Evolutionary conservation across 2,797 vertebrate genomes (phyloP).

Genomic region (Fratercula arctica): DNA sequence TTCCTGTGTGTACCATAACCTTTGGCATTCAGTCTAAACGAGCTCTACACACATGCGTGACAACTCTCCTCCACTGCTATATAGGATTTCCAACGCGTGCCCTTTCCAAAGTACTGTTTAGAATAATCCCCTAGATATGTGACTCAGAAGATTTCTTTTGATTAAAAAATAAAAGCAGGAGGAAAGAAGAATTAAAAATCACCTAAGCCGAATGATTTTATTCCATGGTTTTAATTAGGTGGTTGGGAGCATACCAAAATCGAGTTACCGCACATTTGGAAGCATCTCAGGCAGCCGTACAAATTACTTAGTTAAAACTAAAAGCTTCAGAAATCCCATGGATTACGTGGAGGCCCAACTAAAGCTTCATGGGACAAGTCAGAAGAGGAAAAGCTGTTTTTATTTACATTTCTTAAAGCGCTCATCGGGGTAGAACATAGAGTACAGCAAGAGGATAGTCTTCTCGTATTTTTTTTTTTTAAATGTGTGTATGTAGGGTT

Average conservation of each 20-base stretch:
- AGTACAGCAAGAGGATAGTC: neutral
- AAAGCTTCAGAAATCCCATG: conserved; percentile 74
- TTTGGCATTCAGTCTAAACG: neutral
- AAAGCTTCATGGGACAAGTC: conserved; percentile 55
- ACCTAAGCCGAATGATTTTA: conserved; percentile 30
- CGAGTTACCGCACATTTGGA: conserved; percentile 66
- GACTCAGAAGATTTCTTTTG: neutral
- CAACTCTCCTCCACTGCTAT: neutral
- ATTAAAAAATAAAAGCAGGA: conserved; percentile 6
- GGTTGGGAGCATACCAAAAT: conserved; percentile 28
- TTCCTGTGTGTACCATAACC: neutral
- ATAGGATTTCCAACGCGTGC: conserved; percentile 20
- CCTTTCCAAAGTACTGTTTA: conserved; percentile 17
- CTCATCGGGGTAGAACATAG: conserved; percentile 29
- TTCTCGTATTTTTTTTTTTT: neutral
- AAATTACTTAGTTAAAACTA: conserved; percentile 69
- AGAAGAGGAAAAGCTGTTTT: conserved; percentile 54
- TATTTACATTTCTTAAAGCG: conserved; percentile 73
- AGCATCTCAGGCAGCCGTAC: conserved; percentile 58
- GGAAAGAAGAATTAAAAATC: conserved; percentile 7
- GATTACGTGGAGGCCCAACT: conserved; percentile 61
- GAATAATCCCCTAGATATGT: conserved; percentile 14
- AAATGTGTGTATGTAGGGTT: neutral
- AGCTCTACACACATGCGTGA: neutral
- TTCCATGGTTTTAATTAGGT: conserved; percentile 58